These are phyloP conservation scores for Pocillopora damicornis DNA, from an alignment of 64 coral and sea anemone species.

Conservation along the genomic window DNA sequence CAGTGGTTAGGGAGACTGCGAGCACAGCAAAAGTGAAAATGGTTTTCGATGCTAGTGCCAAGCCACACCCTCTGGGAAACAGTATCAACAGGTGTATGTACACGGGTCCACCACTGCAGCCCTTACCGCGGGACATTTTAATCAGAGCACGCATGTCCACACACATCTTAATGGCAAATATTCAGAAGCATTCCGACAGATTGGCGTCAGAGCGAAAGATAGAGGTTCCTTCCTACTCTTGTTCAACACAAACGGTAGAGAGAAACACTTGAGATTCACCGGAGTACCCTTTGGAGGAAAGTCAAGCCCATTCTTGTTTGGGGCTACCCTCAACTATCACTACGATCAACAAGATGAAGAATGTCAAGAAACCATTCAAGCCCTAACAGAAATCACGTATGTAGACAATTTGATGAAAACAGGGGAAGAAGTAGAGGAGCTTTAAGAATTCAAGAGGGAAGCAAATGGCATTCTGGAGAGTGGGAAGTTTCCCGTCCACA, in stretches of 20 bases:
- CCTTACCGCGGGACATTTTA: slow-evolving; percentile 2
- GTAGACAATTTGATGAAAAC: slow-evolving; percentile 31
- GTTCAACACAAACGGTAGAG: slow-evolving; percentile 29
- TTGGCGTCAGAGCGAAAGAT: slow-evolving; percentile 5
- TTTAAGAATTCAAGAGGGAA: slow-evolving; percentile 2
- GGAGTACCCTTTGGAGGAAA: slow-evolving; percentile 46
- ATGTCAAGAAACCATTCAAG: background rate
- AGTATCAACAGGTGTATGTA: slow-evolving; percentile 30
- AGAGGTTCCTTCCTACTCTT: slow-evolving; percentile 36
- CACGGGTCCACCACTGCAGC: slow-evolving; percentile 28
- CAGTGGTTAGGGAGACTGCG: slow-evolving; percentile 30
- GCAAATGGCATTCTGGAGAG: background rate
- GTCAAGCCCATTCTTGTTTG: slow-evolving; percentile 28
- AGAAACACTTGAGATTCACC: slow-evolving; percentile 37
- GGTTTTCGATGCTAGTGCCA: slow-evolving; percentile 14
- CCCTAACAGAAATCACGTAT: slow-evolving; percentile 32
- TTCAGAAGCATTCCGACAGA: slow-evolving; percentile 40
- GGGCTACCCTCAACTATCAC: slow-evolving; percentile 23
- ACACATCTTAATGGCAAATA: background rate
- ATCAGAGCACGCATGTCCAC: slow-evolving; percentile 4
- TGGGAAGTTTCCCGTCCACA: slow-evolving; percentile 29
- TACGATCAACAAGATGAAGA: background rate
- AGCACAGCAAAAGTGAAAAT: slow-evolving; percentile 25
- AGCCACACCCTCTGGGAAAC: background rate
- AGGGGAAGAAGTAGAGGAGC: background rate